Conservation (phyloP, 2,888 invertebrate species). For the Congeria kusceri region DNA sequence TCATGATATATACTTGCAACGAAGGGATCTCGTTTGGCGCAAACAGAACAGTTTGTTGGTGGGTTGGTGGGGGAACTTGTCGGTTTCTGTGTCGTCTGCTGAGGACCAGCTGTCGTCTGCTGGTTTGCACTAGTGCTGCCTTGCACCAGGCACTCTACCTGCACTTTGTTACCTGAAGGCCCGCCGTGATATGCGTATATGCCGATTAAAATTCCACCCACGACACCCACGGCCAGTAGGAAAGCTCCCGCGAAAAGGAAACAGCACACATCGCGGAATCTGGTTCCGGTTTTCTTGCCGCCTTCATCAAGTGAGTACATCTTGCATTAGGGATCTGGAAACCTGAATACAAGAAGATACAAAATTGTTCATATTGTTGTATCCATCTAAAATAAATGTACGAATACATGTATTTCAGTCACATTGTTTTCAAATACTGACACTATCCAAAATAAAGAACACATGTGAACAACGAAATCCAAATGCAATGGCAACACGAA, state of each 20-base stretch:
- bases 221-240: conserved; percentile 18
- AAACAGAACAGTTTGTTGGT: not conserved
- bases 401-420: too few relatives aligned
- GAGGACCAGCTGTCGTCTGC: not conserved
- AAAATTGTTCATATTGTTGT: too few relatives aligned
- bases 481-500: too few relatives aligned
- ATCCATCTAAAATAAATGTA: too few relatives aligned
- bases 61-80: not conserved
- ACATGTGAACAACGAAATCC: too few relatives aligned
- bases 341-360: too few relatives aligned
- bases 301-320: not conserved
- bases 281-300: not conserved
- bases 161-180: not conserved
- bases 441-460: too few relatives aligned
- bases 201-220: conserved; percentile 22
- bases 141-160: not conserved
- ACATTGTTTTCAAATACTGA: too few relatives aligned
- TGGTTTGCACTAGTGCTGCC: not conserved
- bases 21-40: not conserved
- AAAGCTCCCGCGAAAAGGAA: conserved; percentile 10
- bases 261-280: conserved; percentile 16
- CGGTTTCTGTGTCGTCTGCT: conserved; percentile 2
- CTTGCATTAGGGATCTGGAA: too few relatives aligned
- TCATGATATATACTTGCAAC: not conserved
- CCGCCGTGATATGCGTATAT: conserved; percentile 30